phyloP scores from a whole-genome alignment of 2,888 invertebrate genomes.

The Diarsia rubi region DNA sequence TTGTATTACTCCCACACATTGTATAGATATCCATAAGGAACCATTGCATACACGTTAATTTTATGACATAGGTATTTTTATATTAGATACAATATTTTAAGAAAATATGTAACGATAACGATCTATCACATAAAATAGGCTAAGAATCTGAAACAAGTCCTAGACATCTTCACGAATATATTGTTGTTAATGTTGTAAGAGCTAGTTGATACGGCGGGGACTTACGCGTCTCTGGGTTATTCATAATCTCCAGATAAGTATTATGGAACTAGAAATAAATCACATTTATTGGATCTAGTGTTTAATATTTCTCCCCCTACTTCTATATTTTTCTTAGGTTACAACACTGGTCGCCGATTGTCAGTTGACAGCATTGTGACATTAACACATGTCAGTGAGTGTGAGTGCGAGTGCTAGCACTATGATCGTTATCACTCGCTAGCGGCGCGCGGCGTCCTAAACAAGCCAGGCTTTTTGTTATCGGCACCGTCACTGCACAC shows the following conservation, averaged over 20 bases:
- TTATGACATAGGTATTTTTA: conserved; percentile 61
- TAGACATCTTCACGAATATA: conserved; percentile 27
- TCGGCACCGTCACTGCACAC: conserved; percentile 23
- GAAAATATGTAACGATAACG: conserved; percentile 35
- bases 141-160: conserved; percentile 26
- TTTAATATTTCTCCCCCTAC: conserved; percentile 57
- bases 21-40: conserved; percentile 51
- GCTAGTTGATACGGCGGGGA: conserved; percentile 64
- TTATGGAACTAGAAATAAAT: conserved; percentile 84
- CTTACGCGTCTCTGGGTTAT: conserved; percentile 64
- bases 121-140: conserved; percentile 30
- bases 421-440: conserved; percentile 54
- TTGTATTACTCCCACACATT: conserved; percentile 51
- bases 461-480: conserved; percentile 53
- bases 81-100: conserved; percentile 57
- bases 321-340: conserved; percentile 22
- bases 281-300: conserved; percentile 80
- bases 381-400: conserved; percentile 30
- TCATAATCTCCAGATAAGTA: conserved; percentile 81
- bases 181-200: conserved; percentile 66
- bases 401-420: neutral
- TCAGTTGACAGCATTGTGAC: conserved; percentile 47
- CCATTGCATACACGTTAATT: conserved; percentile 56
- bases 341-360: conserved; percentile 53
- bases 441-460: conserved; percentile 38